Evolutionary conservation across 30 jellyfish, hydroid and myxozoan species (phyloP), one percentile per base, ranked within the genome.

Genomic region (Aurelia sp.): DNA sequence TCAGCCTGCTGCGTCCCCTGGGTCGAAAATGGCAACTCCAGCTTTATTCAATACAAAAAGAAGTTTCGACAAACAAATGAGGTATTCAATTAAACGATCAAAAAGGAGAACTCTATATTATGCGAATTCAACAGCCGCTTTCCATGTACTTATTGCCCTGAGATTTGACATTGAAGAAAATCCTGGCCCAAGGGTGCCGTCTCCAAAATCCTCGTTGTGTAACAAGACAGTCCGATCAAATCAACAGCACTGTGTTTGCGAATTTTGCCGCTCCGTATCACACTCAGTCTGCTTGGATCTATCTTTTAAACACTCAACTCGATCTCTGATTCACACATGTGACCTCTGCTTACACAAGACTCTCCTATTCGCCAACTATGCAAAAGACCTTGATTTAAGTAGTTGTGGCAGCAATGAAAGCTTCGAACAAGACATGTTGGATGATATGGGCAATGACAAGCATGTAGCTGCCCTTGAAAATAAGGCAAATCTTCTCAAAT

Each of bases 351-450:
- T 30, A 65, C 75, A 65, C 75, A 65, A 3, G 48, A 22, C 37
- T 30, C 75, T 65, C 75, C 48, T 3, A 65, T 65, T 65, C 37
- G 75, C 37, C 3, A 65, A 65, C 75, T 65, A 30, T 65, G 75
- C 75, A 65, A 19, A 30, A 65, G 75, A 65, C 48, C 75, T 65
- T 19, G 37, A 65, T 65, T 19, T 65, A 3, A 65, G 48, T 65
- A 65, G 48, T 3, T 65, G 75, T 65, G 37, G 3, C 48, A 30
- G 37, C 48, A 0, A 3, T 65, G 75, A 53, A 65, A 65, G 75
- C 75, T 65, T 65, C 3, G 75, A 65, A 65, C 75, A 1, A 65
- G 75, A 65, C 75, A 65, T 30, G 75, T 65, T 65, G 75, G 75
- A 30, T 19, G 48, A 65, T 21, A 65, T 65, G 75, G 21, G 3